phyloP scores from a whole-genome alignment of 2,113 vertebrate genomes.

The Coptodon rendalli region DNA sequence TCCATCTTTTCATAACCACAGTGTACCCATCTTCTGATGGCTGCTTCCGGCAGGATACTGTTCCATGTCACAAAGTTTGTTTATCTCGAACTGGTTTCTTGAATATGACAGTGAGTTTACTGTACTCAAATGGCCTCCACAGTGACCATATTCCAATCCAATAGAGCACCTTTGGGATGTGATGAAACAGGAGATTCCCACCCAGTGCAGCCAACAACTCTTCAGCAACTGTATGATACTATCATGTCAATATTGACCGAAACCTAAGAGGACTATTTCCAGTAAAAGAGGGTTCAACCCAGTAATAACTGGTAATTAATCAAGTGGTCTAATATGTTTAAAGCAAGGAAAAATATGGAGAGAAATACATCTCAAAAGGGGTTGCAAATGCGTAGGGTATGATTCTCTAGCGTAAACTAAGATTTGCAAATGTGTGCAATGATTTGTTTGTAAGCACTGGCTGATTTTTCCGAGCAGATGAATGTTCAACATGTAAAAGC shows the following conservation, averaged over 20 bases:
- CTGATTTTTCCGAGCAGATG: neutral
- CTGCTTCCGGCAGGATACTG: neutral
- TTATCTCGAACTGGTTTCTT: neutral
- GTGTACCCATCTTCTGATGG: neutral
- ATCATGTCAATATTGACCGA: neutral
- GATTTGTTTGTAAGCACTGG: neutral
- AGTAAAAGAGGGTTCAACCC: neutral
- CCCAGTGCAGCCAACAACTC: neutral
- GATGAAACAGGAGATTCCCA: neutral
- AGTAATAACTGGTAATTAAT: neutral
- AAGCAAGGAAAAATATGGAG: neutral
- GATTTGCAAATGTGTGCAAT: neutral
- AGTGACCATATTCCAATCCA: neutral
- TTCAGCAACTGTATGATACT: neutral
- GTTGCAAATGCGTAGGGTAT: neutral
- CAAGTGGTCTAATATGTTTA: neutral
- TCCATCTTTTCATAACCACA: neutral
- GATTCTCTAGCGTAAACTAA: neutral
- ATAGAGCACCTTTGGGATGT: neutral
- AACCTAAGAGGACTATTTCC: neutral
- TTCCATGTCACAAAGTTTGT: neutral
- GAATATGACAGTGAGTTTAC: neutral
- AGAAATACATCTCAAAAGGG: neutral
- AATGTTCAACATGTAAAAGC: neutral
- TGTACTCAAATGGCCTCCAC: neutral